These are phyloP conservation scores for Lethenteron reissneri DNA, from an alignment of 2,113 vertebrate genomes.

Conservation along the genomic window DNA sequence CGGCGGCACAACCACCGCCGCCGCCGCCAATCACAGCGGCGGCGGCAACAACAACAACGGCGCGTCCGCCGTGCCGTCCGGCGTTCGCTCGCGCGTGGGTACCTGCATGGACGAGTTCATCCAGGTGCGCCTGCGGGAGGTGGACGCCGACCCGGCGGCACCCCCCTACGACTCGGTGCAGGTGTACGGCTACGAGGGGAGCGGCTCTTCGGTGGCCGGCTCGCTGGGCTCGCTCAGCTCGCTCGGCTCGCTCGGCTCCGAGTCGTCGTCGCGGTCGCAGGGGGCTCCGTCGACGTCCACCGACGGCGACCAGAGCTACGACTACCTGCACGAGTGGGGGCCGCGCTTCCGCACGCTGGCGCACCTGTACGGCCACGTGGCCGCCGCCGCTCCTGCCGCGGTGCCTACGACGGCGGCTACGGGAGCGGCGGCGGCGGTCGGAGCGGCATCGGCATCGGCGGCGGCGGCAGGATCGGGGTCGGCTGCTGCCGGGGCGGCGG, in stretches of 20 bases:
- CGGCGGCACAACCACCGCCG: slow-evolving; percentile 22
- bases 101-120: slow-evolving; percentile 34
- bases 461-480: not conserved
- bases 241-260: slow-evolving; percentile 32
- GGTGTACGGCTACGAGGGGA: slow-evolving; percentile 56
- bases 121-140: slow-evolving; percentile 42
- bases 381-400: not conserved
- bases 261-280: slow-evolving; percentile 12
- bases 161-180: slow-evolving; percentile 66
- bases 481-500: not conserved
- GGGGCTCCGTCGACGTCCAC: not conserved
- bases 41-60: slow-evolving; percentile 19
- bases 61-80: slow-evolving; percentile 15
- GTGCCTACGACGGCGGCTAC: not conserved
- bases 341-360: slow-evolving; percentile 50
- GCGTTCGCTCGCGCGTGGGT: slow-evolving; percentile 29
- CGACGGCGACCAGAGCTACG: slow-evolving; percentile 7
- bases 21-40: slow-evolving; percentile 23
- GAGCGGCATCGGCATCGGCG: not conserved
- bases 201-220: slow-evolving; percentile 36
- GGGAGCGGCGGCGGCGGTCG: not conserved
- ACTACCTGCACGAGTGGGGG: slow-evolving; percentile 44
- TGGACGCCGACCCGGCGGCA: slow-evolving; percentile 48
- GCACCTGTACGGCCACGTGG: slow-evolving; percentile 30
- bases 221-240: slow-evolving; percentile 41